Evolutionary conservation across 2,797 vertebrate species (phyloP), one percentile per base, ranked within the genome.

Genomic region (Enteromius thamalakanensis): DNA sequence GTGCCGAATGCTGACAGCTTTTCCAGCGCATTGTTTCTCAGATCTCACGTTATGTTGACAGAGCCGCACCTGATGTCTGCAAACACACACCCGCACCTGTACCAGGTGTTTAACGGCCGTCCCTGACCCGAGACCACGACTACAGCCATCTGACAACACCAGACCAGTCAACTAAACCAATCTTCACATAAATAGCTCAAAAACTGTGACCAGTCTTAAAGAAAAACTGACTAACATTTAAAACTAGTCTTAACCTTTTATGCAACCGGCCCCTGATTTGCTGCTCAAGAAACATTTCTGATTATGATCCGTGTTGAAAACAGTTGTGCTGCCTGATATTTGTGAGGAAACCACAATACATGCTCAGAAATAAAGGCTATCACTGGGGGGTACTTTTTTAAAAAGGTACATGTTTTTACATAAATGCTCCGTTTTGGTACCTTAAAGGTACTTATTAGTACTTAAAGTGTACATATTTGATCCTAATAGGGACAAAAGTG

Each of bases 11-110:
- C 58, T 64, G 76, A 64, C 0, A 19, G n/a, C 17, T 64, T 55
- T 51, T 78, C 26, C 60, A 65, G 45, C 26, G 53, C 21, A 53
- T 37, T 79, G 64, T 53, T 51, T 21, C 53, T 42, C 53, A 45
- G 75, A 77, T 45, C 55, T 45, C 37, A 14, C 15, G 40, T 21
- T 32, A 29, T 62, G 45, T 62, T 62, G 55, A 77, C 74, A 42
- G 51, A 75, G 72, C 49, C 12, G 3, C 21, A 32, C 45, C 45
- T 79, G 12, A 79, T 67, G 29, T 67, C 29, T 5, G 62, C 45
- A 23, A 34, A 51, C 77, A 51, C 29, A 34, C 23, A 12, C 4
- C n/a, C 55, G 0, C 75, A 77, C 75, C 55, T 77, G 58, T 45
- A 4, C 75, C 75, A 77, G 75, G 75, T 64, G 75, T 64, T 45